Conservation (phyloP, 2,888 invertebrate species). For the Athrips mouffetella region DNA sequence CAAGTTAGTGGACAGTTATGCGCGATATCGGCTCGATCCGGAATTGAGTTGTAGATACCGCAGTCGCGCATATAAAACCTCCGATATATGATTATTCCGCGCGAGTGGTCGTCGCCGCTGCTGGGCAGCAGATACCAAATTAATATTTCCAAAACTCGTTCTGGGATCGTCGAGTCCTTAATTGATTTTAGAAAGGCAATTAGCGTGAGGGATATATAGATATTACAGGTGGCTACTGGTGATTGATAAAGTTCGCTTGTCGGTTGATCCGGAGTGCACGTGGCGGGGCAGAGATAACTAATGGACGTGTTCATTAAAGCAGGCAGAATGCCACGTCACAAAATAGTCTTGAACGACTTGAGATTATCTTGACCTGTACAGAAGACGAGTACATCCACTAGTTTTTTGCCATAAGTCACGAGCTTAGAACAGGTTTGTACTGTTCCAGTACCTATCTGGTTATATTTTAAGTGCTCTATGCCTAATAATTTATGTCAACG, state of each 20-base stretch:
- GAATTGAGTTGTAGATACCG: constrained; percentile 50
- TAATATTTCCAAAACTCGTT: constrained; percentile 40
- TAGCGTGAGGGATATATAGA: constrained; percentile 28
- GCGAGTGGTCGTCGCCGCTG: constrained; percentile 30
- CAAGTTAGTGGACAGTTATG: constrained; percentile 50
- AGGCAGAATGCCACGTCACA: constrained; percentile 26
- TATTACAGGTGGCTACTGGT: constrained; percentile 20
- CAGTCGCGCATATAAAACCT: constrained; percentile 37
- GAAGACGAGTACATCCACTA: neutral
- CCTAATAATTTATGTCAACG: constrained; percentile 64
- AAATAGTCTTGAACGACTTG: constrained; percentile 12
- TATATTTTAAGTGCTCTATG: constrained; percentile 46
- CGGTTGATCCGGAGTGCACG: neutral
- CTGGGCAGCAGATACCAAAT: constrained; percentile 31
- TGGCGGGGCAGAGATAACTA: constrained; percentile 11
- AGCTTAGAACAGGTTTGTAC: constrained; percentile 29
- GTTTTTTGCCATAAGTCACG: constrained; percentile 21
- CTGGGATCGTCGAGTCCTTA: constrained; percentile 35
- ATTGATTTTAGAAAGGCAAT: constrained; percentile 44
- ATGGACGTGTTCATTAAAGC: constrained; percentile 22
- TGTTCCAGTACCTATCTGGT: constrained; percentile 39
- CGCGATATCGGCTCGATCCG: constrained; percentile 37
- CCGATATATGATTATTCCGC: constrained; percentile 43
- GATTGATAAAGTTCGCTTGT: constrained; percentile 28
- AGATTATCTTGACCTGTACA: constrained; percentile 4